These are phyloP conservation scores for Cacatua alba DNA, from an alignment of 2,113 vertebrate species.

Conservation along the genomic window DNA sequence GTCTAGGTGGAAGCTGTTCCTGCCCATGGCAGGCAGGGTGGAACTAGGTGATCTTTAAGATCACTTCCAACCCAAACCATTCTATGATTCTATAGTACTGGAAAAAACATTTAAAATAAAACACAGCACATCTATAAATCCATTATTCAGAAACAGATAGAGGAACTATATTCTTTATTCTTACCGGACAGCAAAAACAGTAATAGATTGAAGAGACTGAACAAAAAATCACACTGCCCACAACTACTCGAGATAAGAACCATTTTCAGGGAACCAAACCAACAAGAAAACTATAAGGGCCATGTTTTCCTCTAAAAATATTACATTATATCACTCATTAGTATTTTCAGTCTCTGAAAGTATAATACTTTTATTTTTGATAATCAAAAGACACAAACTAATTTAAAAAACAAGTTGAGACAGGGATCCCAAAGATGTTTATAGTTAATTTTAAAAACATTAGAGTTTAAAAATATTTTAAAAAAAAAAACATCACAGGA, in stretches of 20 bases:
- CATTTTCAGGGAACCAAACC: not conserved
- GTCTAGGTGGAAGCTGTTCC: too few relatives aligned
- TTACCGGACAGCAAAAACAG: not conserved
- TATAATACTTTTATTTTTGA: not conserved
- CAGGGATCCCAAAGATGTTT: not conserved
- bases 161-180: not conserved
- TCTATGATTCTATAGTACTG: not conserved
- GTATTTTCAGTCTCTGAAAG: not conserved
- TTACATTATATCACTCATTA: not conserved
- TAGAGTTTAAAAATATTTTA: not conserved
- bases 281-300: not conserved
- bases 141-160: not conserved
- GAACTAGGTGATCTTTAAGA: too few relatives aligned
- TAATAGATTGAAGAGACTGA: not conserved
- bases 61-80: too few relatives aligned
- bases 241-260: not conserved
- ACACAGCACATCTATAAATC: not conserved
- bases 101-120: not conserved
- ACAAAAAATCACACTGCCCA: not conserved
- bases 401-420: not conserved
- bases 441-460: not conserved
- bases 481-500: not conserved
- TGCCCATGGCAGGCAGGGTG: too few relatives aligned
- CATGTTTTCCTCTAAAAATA: not conserved
- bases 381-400: not conserved